A percentile compares a stretch with the other conserved stretches of the same genome.
Conservation (phyloP, 2,888 invertebrate species). For the Drosophila setosimentum region DNA sequence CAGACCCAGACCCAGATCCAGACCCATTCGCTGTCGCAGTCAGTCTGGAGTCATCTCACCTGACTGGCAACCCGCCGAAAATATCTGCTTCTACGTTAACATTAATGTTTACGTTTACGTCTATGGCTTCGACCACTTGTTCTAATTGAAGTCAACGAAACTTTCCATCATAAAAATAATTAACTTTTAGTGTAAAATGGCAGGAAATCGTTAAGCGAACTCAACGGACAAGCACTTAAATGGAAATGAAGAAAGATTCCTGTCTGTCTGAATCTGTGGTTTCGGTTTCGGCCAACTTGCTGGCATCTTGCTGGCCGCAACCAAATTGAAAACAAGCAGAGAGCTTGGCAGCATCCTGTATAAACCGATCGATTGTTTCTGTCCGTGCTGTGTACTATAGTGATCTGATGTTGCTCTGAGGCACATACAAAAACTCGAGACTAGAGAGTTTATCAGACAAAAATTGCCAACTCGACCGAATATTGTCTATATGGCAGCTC, state of each 20-base stretch:
- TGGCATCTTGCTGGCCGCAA: background rate
- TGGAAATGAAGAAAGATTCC: slow-evolving; percentile 35
- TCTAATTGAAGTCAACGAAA: slow-evolving; percentile 76
- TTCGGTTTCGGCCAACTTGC: background rate
- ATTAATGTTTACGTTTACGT: background rate
- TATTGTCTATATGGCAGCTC: too few relatives aligned
- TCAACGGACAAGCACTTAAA: slow-evolving; percentile 1
- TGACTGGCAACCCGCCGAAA: slow-evolving; percentile 20
- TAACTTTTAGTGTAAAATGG: slow-evolving; percentile 62
- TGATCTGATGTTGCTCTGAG: background rate
- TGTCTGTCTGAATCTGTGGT: background rate
- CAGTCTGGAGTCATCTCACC: slow-evolving; percentile 25
- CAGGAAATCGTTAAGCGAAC: slow-evolving; percentile 25
- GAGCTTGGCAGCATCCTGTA: background rate
- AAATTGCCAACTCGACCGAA: too few relatives aligned
- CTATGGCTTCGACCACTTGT: slow-evolving; percentile 49
- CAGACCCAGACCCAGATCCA: background rate
- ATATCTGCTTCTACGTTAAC: slow-evolving; percentile 15
- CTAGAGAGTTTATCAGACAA: too few relatives aligned
- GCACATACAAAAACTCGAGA: too few relatives aligned
- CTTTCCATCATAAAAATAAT: slow-evolving; percentile 77
- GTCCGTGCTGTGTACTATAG: too few relatives aligned
- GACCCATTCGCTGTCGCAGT: background rate
- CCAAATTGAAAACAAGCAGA: background rate
- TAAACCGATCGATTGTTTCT: too few relatives aligned